Evolutionary conservation across 2,888 invertebrate species (phyloP).

Genomic region (Eurois occulta): DNA sequence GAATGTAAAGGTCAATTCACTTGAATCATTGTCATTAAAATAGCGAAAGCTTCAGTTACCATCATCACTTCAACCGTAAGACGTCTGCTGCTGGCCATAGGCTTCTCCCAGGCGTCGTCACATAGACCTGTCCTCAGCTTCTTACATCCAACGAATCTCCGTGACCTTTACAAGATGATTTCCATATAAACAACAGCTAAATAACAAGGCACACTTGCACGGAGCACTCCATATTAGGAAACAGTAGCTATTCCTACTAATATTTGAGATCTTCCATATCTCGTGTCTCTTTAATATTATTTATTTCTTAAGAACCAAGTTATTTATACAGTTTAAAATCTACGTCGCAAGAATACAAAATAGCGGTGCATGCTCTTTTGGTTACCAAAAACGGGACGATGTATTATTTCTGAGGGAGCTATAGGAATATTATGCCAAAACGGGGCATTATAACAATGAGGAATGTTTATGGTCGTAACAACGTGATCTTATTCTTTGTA

Average conservation of each 20-base stretch:
- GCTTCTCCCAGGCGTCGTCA: neutral
- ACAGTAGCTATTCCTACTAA: slow-evolving; percentile 6
- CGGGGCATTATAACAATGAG: slow-evolving; percentile 41
- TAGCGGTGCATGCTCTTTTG: slow-evolving; percentile 47
- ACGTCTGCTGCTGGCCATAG: neutral
- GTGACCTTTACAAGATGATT: neutral
- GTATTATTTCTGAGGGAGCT: slow-evolving; percentile 31
- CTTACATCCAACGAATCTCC: neutral
- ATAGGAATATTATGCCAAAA: slow-evolving; percentile 41
- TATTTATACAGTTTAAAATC: slow-evolving; percentile 47
- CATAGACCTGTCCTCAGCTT: neutral
- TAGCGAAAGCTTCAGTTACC: neutral
- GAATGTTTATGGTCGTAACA: slow-evolving; percentile 35
- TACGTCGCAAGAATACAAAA: slow-evolving; percentile 48
- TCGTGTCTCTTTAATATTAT: slow-evolving; percentile 49
- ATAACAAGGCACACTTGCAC: neutral
- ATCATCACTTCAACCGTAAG: neutral
- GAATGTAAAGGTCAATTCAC: neutral
- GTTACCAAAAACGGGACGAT: slow-evolving; percentile 43
- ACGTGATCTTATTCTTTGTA: slow-evolving; percentile 42
- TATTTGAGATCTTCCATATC: slow-evolving; percentile 21
- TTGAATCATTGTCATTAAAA: neutral
- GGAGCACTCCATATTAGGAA: neutral
- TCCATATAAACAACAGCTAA: neutral
- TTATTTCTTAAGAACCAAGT: slow-evolving; percentile 38